Conservation (phyloP, 2,113 vertebrate genomes). For the Suncus etruscus region DNA sequence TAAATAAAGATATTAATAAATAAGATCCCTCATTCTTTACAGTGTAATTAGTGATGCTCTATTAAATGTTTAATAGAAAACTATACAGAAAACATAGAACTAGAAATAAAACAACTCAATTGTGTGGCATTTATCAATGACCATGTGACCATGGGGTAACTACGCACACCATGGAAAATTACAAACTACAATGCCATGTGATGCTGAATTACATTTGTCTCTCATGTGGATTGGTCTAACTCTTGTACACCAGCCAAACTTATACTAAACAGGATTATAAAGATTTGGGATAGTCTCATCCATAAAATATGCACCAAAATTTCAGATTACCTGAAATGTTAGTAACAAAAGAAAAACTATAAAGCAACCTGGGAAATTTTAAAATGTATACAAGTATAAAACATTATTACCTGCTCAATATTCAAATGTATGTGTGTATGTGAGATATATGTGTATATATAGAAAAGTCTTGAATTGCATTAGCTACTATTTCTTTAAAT, state of each 20-base stretch:
- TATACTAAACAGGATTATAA: conserved; percentile 1
- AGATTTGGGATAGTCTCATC: not conserved
- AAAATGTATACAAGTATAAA: not conserved
- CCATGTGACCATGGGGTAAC: not conserved
- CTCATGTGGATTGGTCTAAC: no score
- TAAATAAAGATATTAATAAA: no score
- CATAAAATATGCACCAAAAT: not conserved
- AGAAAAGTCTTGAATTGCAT: conserved; percentile 60
- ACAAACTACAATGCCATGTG: not conserved
- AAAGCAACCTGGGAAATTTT: conserved; percentile 1
- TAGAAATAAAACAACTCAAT: not conserved
- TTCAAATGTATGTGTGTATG: not conserved
- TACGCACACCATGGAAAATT: not conserved
- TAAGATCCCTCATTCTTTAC: not conserved
- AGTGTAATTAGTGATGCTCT: not conserved
- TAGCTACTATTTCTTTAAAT: conserved; percentile 81
- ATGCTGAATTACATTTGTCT: not conserved
- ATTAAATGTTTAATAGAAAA: conserved; percentile 13
- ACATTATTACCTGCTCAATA: conserved; percentile 16
- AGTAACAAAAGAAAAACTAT: conserved; percentile 24
- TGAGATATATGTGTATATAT: no score
- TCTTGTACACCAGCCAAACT: not conserved
- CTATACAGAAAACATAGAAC: not conserved
- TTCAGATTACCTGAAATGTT: conserved; percentile 7
- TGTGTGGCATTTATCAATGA: not conserved